A percentile compares a stretch with the other conserved stretches of the same genome.
Evolutionary conservation across 2,888 invertebrate species (phyloP).

Genomic region (Euplagia quadripunctaria): DNA sequence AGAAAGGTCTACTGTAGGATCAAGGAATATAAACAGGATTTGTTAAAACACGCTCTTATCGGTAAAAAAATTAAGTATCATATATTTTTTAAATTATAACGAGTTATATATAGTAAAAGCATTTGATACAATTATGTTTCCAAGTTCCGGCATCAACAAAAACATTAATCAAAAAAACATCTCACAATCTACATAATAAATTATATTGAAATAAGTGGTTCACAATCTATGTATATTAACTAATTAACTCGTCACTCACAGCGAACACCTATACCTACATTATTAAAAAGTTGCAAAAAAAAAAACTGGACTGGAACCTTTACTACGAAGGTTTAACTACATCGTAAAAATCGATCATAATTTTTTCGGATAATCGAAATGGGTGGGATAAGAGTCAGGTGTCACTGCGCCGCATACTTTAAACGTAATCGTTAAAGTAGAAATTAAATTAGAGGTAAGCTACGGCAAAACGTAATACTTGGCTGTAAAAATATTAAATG

Average conservation of each 20-base stretch:
- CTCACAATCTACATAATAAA: constrained; percentile 30
- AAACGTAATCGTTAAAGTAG: neutral
- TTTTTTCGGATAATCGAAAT: neutral
- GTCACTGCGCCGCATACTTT: neutral
- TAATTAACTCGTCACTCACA: constrained; percentile 47
- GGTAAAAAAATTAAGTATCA: neutral
- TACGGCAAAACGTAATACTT: neutral
- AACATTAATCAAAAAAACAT: constrained; percentile 17
- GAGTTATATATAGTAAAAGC: constrained; percentile 1
- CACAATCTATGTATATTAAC: constrained; percentile 28
- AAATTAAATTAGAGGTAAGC: neutral
- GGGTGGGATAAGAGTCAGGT: neutral
- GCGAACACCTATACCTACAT: constrained; percentile 26
- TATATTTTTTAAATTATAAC: neutral
- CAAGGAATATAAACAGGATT: neutral
- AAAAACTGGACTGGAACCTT: constrained; percentile 2
- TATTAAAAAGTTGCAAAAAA: constrained; percentile 18
- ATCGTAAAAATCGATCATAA: neutral
- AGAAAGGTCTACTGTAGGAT: neutral
- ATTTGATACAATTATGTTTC: constrained; percentile 10
- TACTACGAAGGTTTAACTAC: constrained; percentile 21
- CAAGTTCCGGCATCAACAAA: constrained; percentile 4
- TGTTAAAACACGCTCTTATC: neutral
- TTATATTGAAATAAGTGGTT: constrained; percentile 33
- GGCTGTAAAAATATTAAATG: neutral